A percentile compares a stretch with the other conserved stretches of the same genome.
phyloP scores from a whole-genome alignment of 2,797 vertebrate genomes.

The Cynopterus sphinx region DNA sequence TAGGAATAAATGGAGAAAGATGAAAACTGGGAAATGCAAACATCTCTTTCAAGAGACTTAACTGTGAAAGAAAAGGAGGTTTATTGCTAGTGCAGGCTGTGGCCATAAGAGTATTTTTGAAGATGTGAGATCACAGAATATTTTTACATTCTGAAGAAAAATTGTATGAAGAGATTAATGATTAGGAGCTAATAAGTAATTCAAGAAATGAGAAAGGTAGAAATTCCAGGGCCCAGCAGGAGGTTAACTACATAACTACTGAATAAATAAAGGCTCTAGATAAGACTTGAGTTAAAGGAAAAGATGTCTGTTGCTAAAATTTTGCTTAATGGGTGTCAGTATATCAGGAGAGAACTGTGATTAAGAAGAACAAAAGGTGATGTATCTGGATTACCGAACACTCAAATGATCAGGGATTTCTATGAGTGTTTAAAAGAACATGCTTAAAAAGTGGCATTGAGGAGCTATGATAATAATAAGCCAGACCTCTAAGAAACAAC shows the following conservation, averaged over 20 bases:
- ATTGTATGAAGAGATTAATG: not conserved
- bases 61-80: not conserved
- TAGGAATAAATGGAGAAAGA: not conserved
- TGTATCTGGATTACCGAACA: not conserved
- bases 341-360: not conserved
- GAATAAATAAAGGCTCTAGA: not conserved
- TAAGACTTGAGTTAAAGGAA: not conserved
- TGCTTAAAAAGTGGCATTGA: not conserved
- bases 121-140: not conserved
- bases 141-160: not conserved
- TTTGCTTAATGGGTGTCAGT: not conserved
- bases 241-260: not conserved
- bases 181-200: not conserved
- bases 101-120: not conserved
- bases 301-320: not conserved
- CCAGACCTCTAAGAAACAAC: not conserved
- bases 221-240: not conserved
- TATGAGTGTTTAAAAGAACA: not conserved
- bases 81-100: not conserved
- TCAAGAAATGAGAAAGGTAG: not conserved
- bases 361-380: not conserved
- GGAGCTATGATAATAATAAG: not conserved
- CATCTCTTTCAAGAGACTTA: not conserved
- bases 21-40: not conserved
- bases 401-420: not conserved